Conservation (phyloP, 2,888 invertebrate species). For the Hartigia nigra region DNA sequence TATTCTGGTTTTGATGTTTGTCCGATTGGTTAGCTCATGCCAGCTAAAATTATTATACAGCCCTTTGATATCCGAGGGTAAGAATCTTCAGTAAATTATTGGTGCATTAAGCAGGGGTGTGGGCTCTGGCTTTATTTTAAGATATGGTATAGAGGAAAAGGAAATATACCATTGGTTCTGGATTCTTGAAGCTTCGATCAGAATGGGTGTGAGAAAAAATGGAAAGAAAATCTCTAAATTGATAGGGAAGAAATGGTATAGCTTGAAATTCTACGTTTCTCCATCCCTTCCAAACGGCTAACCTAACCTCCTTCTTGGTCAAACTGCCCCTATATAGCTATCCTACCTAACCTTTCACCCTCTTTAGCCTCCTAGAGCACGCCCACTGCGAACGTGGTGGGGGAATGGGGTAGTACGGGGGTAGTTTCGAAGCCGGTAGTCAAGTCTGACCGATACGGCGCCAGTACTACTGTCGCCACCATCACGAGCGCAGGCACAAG, state of each 20-base stretch:
- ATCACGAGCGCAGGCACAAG: conserved; percentile 62
- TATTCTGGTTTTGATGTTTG: neutral
- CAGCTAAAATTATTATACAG: neutral
- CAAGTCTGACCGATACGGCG: conserved; percentile 62
- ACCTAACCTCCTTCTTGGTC: conserved; percentile 17
- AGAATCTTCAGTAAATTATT: neutral
- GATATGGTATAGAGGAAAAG: neutral
- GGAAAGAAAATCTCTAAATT: neutral
- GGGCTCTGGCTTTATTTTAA: neutral
- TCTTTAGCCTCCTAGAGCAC: conserved; percentile 39
- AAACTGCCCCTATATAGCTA: conserved; percentile 17
- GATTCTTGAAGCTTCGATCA: neutral
- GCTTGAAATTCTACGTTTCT: neutral
- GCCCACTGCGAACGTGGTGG: conserved; percentile 48
- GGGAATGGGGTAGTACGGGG: conserved; percentile 33
- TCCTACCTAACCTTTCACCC: conserved; percentile 18
- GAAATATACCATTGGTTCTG: neutral
- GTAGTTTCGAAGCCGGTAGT: conserved; percentile 53
- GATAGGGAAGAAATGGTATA: neutral
- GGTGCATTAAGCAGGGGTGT: neutral
- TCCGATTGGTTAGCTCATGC: neutral
- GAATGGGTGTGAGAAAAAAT: neutral
- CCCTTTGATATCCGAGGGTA: neutral
- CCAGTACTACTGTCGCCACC: conserved; percentile 65
- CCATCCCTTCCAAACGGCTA: conserved; percentile 16